Conservation (phyloP, 2,113 vertebrate genomes). For the Calidris pugnax region DNA sequence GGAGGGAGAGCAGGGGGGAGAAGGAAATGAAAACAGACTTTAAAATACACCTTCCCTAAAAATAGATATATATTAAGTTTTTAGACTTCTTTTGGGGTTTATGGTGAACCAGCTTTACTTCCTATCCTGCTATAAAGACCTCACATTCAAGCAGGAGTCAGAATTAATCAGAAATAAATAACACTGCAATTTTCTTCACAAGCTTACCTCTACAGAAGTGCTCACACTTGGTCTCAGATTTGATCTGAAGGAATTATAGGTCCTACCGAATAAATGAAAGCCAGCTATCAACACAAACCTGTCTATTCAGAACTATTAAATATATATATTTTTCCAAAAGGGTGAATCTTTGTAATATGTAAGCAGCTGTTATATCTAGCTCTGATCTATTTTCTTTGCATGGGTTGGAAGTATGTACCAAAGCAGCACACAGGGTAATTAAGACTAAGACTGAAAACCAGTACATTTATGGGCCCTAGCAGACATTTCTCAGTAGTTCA, state of each 20-base stretch:
- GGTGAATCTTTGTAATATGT: neutral
- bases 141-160: neutral
- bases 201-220: neutral
- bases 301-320: neutral
- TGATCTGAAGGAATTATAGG: neutral
- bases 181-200: neutral
- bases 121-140: neutral
- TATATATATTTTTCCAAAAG: neutral
- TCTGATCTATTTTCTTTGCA: neutral
- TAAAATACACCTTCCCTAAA: neutral
- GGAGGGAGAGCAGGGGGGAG: neutral
- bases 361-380: neutral
- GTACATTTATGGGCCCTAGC: conserved; percentile 19
- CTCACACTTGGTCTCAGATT: neutral
- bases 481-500: conserved; percentile 5
- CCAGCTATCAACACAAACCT: neutral
- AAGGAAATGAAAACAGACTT: neutral
- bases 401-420: neutral
- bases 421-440: conserved; percentile 8
- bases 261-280: neutral
- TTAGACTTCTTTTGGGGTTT: neutral
- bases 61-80: neutral
- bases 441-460: conserved; percentile 30
- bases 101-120: neutral
- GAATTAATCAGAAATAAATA: neutral